Base-by-base conservation (phyloP, 2,113 vertebrate genomes). In the Struthio camelus region DNA sequence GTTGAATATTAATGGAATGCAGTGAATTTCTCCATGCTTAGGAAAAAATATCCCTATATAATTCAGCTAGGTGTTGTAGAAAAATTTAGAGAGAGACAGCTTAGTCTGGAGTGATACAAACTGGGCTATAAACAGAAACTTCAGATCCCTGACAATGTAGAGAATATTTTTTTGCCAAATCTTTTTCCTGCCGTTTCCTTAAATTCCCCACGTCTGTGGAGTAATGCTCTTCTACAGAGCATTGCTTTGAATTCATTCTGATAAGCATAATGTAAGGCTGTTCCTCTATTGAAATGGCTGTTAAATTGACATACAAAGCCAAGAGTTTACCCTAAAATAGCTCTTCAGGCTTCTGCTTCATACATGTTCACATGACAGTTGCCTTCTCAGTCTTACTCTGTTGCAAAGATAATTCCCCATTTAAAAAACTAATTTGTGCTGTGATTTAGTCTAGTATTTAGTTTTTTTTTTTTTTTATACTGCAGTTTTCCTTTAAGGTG, bases 401-500 rank as follows among this genome's bases (percentile, higher is more conserved):
- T 84, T 92, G 69, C 81, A 94, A 85, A 93, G 50, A 51, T 69
- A 82, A 71, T 16, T 72, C 78, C 51, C 48, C 85, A n/a, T 44
- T 69, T 14, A 28, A 36, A 81, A 70, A 24, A 16, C 38, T 51
- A 53, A 73, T 82, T 85, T 46, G 18, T 95, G 93, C 64, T 48
- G 85, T 75, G 85, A 91, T 70, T 91, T 94, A 59, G 53, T 93
- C 71, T 87, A 92, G 56, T 72, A 87, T 75, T 87, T 69, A 91
- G 56, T 9, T 83, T 54, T 77, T 78, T 9, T 83, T 54, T 77
- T 78, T 82, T 65, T 89, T 82, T 69, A 67, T 90, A 54, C 94
- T 97, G 95, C 96, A 96, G 67, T 97, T 97, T 97, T 97, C 96
- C 97, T 94, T 81, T 80, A 83, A 96, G 73, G 24, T 83, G 76